Percentiles rank a stretch among this genome's conserved stretches.
These are phyloP conservation scores for Eristalinus sepulchralis DNA, from an alignment of 2,888 invertebrate species.

Conservation along the genomic window DNA sequence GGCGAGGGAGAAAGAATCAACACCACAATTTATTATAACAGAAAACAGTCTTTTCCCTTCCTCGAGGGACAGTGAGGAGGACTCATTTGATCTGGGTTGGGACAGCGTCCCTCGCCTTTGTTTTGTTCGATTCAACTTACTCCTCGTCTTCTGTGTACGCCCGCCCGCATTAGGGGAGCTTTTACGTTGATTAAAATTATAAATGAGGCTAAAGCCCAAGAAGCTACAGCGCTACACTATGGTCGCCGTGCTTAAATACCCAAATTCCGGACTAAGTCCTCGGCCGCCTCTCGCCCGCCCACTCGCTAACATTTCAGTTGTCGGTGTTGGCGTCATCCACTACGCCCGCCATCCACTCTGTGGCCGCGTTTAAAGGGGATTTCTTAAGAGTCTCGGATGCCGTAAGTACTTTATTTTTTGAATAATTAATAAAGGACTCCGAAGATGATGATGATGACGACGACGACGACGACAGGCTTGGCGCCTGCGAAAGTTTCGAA, in stretches of 20 bases:
- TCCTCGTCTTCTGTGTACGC: constrained; percentile 15
- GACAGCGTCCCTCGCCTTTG: not conserved
- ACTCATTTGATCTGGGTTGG: not conserved
- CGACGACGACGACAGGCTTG: constrained; percentile 37
- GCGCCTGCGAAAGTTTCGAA: constrained; percentile 49
- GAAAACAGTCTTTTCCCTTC: constrained; percentile 57
- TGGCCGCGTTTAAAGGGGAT: constrained; percentile 35
- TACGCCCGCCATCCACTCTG: not conserved
- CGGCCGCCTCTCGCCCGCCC: not conserved
- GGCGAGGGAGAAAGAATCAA: constrained; percentile 49
- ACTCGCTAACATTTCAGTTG: not conserved
- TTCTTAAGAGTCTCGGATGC: constrained; percentile 54
- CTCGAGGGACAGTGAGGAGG: not conserved
- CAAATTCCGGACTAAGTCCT: constrained; percentile 41
- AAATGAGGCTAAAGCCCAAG: constrained; percentile 51
- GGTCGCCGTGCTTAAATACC: constrained; percentile 37
- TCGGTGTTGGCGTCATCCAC: not conserved
- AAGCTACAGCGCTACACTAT: constrained; percentile 8
- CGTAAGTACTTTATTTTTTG: constrained; percentile 63
- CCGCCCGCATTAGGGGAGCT: constrained; percentile 45
- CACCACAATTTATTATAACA: constrained; percentile 69
- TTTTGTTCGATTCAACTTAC: constrained; percentile 40
- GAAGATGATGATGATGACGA: constrained; percentile 17
- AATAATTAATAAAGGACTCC: constrained; percentile 67
- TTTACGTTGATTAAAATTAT: constrained; percentile 72